These are phyloP conservation scores for Chrosomus eos DNA, from an alignment of 2,797 vertebrate species.

Conservation along the genomic window DNA sequence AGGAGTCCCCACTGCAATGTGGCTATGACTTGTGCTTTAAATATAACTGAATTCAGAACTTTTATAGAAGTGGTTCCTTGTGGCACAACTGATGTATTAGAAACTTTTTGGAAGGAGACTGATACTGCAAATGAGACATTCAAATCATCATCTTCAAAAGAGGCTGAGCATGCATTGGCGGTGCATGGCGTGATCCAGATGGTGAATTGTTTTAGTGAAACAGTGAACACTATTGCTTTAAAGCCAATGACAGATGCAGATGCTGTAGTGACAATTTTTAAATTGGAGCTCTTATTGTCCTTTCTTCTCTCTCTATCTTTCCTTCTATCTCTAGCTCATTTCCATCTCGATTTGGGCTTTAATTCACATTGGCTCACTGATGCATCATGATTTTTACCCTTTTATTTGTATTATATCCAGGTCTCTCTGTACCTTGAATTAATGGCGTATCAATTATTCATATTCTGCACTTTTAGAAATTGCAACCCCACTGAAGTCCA, in stretches of 20 bases:
- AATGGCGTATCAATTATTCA: neutral
- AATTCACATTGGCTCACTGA: neutral
- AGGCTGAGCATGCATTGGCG: neutral
- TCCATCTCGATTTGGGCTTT: conserved; percentile 5
- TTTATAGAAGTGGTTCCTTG: neutral
- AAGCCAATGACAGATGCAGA: neutral
- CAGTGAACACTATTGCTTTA: neutral
- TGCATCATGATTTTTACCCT: neutral
- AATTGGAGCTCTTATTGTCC: conserved; percentile 6
- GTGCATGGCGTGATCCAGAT: neutral
- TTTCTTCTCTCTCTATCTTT: neutral
- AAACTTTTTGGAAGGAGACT: neutral
- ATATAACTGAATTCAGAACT: conserved; percentile 30
- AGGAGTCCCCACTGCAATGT: neutral
- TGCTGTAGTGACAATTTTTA: neutral
- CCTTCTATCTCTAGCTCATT: neutral
- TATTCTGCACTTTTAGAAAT: neutral
- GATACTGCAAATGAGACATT: neutral
- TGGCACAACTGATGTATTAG: neutral
- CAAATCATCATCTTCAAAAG: neutral
- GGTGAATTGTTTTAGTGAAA: conserved; percentile 13
- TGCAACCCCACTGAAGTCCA: neutral
- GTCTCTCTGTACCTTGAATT: neutral
- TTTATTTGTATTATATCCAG: neutral
- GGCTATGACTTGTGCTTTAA: neutral